Evolutionary conservation across 2,113 vertebrate species (phyloP), one percentile per base, ranked within the genome.

Genomic region (Elephas maximus): DNA sequence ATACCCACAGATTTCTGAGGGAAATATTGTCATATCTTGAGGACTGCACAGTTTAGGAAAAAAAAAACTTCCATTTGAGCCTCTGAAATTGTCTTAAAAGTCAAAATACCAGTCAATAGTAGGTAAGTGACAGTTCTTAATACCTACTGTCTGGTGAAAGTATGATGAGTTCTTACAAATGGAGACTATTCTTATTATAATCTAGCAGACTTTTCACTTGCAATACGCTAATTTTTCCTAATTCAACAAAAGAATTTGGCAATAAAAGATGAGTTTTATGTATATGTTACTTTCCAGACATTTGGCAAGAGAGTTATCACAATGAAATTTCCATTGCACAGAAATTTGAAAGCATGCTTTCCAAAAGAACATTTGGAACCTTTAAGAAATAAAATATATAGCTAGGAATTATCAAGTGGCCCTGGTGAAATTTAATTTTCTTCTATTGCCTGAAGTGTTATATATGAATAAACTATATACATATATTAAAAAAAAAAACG

Each of bases 311-410:
- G 11, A 44, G 74, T 44, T 67, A 91, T 97, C 86, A 94, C 48
- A 96, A 28, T 74, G 48, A 88, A 85, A 62, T 94, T 91, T 95
- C 90, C 91, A 96, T 86, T 86, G 48, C 92, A 67, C 28, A 85
- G 83, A 95, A 85, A 79, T 79, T 28, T 90, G 81, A 88, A 85
- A 90, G 60, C 24, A 26, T 37, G 21, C 51, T 74, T 93, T 91
- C 73, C 51, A 88, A 88, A 95, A 93, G 95, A 82, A 78, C 15
- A 57, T 57, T 57, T 30, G 88, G 2, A 41, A 51, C 73, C 87
- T 91, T 93, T 88, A 84, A 84, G 26, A 77, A 92, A 93, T 37
- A 96, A n/a, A 88, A 81, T 81, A 48, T 18, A 28, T 85, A 41
- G 3, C 82, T 88, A 73, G 73, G 15, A 83, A 80, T 5, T 76